Evolutionary conservation across 2,113 vertebrate genomes (phyloP).

Genomic region (Bufo gargarizans): DNA sequence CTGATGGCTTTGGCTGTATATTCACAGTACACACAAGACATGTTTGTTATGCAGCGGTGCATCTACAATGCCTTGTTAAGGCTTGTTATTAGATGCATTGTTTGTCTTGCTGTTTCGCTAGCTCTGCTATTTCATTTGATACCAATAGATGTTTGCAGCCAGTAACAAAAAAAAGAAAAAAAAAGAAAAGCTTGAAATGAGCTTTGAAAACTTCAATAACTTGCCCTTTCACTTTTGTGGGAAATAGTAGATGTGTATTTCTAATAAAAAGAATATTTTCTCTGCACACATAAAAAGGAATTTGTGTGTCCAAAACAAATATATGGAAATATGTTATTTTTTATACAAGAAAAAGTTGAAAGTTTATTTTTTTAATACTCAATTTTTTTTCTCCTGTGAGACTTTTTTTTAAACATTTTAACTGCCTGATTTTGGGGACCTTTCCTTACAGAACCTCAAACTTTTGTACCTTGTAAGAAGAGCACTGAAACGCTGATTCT

Average conservation of each 20-base stretch:
- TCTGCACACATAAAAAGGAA: conserved; percentile 3
- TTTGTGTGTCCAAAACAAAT: neutral
- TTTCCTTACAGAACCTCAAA: no score
- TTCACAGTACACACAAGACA: neutral
- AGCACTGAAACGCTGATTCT: no score
- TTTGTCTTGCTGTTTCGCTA: conserved; percentile 6
- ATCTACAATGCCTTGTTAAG: neutral
- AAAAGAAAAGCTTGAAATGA: conserved; percentile 5
- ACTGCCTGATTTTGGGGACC: neutral
- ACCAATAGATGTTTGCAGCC: conserved; percentile 18
- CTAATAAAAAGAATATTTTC: conserved; percentile 18
- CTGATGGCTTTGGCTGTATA: neutral
- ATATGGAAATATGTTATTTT: conserved; percentile 11
- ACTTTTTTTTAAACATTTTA: neutral
- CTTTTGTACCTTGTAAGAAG: no score
- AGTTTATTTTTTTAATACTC: conserved; percentile 4
- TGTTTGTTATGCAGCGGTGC: neutral
- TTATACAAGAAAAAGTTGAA: neutral
- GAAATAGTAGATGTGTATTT: conserved; percentile 40
- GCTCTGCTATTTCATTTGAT: neutral
- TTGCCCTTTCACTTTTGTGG: conserved; percentile 27
- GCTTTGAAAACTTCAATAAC: conserved; percentile 42
- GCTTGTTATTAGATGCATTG: neutral
- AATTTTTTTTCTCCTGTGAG: neutral
- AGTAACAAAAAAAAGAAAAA: neutral